phyloP scores from a whole-genome alignment of 2,797 vertebrate species.

The Sebastes alutus region DNA sequence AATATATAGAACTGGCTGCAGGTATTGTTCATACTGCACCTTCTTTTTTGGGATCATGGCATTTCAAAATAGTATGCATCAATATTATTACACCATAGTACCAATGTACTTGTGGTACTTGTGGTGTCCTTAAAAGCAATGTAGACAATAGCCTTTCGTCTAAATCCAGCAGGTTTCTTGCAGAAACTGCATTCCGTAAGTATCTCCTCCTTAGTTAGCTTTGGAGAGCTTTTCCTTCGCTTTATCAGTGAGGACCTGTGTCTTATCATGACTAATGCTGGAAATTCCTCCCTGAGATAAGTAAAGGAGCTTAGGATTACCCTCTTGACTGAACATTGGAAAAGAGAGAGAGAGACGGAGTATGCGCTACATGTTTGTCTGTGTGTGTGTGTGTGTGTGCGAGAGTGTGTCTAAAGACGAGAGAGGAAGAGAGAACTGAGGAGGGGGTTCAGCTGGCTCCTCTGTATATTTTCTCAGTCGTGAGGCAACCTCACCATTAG shows the following conservation, averaged over 20 bases:
- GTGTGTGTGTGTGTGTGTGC: slow-evolving; percentile 28
- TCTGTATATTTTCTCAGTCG: slow-evolving; percentile 83
- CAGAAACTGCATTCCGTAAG: slow-evolving; percentile 74
- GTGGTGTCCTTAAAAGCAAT: slow-evolving; percentile 1
- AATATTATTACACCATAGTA: neutral
- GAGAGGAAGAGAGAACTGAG: slow-evolving; percentile 59
- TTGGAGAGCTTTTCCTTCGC: slow-evolving; percentile 73
- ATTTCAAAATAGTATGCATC: neutral
- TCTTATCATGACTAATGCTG: slow-evolving; percentile 85
- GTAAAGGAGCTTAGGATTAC: slow-evolving; percentile 86
- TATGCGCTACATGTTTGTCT: slow-evolving; percentile 64
- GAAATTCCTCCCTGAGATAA: slow-evolving; percentile 87
- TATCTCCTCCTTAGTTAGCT: slow-evolving; percentile 80
- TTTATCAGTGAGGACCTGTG: slow-evolving; percentile 79
- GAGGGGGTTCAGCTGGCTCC: slow-evolving; percentile 72
- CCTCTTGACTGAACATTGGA: slow-evolving; percentile 83
- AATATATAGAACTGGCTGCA: neutral
- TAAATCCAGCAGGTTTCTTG: slow-evolving; percentile 59
- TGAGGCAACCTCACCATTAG: slow-evolving; percentile 85
- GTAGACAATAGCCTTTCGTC: slow-evolving; percentile 41
- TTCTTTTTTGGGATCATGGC: neutral
- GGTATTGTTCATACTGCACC: neutral
- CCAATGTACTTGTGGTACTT: neutral
- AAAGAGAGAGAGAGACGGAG: slow-evolving; percentile 66
- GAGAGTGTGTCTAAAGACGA: slow-evolving; percentile 52